Evolutionary conservation across 2,888 invertebrate genomes (phyloP), one percentile per base, ranked within the genome.

Genomic region (Dorcus hopei): DNA sequence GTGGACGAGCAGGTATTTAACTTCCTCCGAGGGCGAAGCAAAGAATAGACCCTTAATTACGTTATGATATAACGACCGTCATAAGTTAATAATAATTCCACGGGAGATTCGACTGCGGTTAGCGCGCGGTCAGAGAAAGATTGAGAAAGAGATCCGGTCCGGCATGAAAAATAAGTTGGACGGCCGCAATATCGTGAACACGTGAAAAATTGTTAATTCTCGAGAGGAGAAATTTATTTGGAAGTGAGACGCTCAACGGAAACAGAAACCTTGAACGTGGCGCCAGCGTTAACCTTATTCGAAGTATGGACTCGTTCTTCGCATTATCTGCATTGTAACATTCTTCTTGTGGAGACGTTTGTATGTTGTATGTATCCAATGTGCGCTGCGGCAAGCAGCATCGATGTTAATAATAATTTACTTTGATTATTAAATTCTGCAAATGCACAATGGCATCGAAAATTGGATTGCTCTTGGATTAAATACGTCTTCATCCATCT

Each of bases 1-100:
- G 66, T 65, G 61, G 62, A 62, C 57, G 55, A 55, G 62, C 57
- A 65, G 65, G 67, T 66, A 66, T 66, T 61, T 63, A 63, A 63
- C 60, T 58, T 60, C 62, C 51, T 62, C 55, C 53, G 62, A 58
- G 55, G 60, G 57, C 57, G 57, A 58, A 59, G 56, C 62, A 52
- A 57, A 59, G 56, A 61, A 62, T 58, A 59, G 52, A 50, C 52
- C 54, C 59, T 62, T 62, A 61, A 61, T 61, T 61, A 57, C 48
- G 54, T 57, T 57, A 54, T 53, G 57, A 61, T 61, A 61, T 54
- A 61, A 33, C 57, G 54, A 54, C 57, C 57, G 53, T 59, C 62
- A 52, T 59, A 62, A 59, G 51, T 62, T 52, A 62, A 62, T 52
- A 62, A 62, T 59, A 57, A 57, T 55, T 49, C 52, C 50, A 59